Conservation (phyloP, 2,888 invertebrate species). For the Caenorhabditis angaria region DNA sequence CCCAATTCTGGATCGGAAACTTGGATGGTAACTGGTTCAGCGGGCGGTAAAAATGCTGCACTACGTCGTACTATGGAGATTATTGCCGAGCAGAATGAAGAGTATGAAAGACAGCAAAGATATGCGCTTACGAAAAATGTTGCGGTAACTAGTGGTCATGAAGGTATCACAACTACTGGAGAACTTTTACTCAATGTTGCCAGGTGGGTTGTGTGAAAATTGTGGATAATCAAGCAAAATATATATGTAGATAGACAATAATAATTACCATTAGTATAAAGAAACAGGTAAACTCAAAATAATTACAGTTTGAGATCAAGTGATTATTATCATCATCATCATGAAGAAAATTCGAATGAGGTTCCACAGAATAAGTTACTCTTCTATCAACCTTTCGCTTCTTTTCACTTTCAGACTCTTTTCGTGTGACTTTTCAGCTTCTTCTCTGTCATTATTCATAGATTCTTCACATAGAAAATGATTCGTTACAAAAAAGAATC, state of each 20-base stretch:
- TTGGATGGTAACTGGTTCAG: constrained; percentile 69
- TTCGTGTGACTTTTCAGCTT: neutral
- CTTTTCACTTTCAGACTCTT: neutral
- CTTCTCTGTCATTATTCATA: neutral
- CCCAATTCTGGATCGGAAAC: constrained; percentile 59
- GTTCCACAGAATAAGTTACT: constrained; percentile 1
- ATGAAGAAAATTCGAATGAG: neutral
- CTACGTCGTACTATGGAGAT: constrained; percentile 70
- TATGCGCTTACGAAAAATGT: constrained; percentile 51
- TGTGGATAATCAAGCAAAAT: no score
- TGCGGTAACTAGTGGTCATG: constrained; percentile 46
- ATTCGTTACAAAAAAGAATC: no score
- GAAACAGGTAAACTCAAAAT: no score
- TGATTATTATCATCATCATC: neutral
- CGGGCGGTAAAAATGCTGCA: constrained; percentile 70
- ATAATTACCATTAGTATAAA: no score
- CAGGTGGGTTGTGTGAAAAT: constrained; percentile 28
- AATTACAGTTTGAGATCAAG: neutral
- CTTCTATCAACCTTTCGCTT: constrained; percentile 3
- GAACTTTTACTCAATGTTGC: constrained; percentile 58
- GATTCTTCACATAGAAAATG: neutral
- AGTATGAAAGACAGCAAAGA: constrained; percentile 58
- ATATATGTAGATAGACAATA: no score
- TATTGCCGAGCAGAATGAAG: constrained; percentile 69
- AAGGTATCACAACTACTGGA: constrained; percentile 48